Evolutionary conservation across 2,797 vertebrate genomes (phyloP), one percentile per base, ranked within the genome.

Genomic region (Acridotheres tristis): DNA sequence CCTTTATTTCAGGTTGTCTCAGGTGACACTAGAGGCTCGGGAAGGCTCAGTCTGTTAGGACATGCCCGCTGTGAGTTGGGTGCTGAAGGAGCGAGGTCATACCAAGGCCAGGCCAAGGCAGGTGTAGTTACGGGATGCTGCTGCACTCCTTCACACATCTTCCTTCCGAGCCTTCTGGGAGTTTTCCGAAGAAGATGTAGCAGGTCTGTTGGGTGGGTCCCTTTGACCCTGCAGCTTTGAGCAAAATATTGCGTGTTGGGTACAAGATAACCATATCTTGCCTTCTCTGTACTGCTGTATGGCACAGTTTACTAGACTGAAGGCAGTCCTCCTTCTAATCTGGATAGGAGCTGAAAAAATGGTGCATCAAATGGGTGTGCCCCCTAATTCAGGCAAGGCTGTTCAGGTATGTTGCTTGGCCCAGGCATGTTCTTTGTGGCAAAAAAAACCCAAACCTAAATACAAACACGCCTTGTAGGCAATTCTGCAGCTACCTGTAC

Each of bases 401-500:
- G 2, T 83, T 69, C 25, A 29, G 13, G 11, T 63, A 13, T 48
- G 34, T 21, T 66, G 15, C 14, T 54, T 59, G 29, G 14, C 47
- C 19, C 11, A 57, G 25, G 13, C 29, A 25, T 11, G 13, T 20
- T 38, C 13, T 54, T 58, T 22, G 5, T 65, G 23, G 48, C 21
- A 53, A 79, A 81, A 72, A 48, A 65, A 86, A 63, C 63, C 22
- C 26, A 65, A 86, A 63, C 66, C 25, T 2, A 63, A 75, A 55
- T 76, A 27, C 4, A 27, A 72, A 62, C 2, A 1, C 63, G 9
- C 4, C 0, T 0, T 45, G 7, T 20, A 22, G 51, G 23, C 3
- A 4, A 7, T 83, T 71, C 50, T 58, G 30, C 22, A 50, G 20
- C 12, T 50, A 14, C 57, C 14, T 34, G 6, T 53, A 53, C 8